These are phyloP conservation scores for Onychomys leucogaster DNA, from an alignment of 2,797 vertebrate species.

Conservation along the genomic window DNA sequence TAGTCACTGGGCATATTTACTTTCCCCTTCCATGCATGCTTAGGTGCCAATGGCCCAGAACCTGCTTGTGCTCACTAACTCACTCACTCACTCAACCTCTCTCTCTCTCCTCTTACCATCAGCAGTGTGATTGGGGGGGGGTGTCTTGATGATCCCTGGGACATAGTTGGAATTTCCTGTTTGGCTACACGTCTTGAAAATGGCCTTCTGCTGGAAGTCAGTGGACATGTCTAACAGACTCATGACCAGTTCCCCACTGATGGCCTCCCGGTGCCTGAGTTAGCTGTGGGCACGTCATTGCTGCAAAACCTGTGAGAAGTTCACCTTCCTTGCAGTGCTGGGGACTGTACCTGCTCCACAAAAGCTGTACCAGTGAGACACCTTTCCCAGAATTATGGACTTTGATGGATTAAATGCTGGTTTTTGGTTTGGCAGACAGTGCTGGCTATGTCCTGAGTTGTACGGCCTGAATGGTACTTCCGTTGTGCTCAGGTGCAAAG, in stretches of 20 bases:
- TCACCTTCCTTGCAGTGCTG: not conserved
- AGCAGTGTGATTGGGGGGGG: not conserved
- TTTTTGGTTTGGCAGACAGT: not conserved
- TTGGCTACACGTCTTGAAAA: not conserved
- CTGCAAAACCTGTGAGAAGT: not conserved
- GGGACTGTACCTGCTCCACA: too few relatives aligned
- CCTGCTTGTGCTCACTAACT: not conserved
- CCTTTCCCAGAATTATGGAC: not conserved
- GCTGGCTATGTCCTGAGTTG: not conserved
- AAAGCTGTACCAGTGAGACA: not conserved
- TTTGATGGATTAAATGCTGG: not conserved
- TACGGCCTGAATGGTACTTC: not conserved
- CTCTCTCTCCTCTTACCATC: not conserved
- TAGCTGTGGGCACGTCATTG: not conserved
- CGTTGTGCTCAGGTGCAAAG: not conserved
- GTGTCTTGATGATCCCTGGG: not conserved
- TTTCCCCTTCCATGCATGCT: not conserved
- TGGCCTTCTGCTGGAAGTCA: not conserved
- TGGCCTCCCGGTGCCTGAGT: fast-evolving
- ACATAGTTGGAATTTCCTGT: not conserved
- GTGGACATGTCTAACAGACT: not conserved
- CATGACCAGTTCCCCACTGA: not conserved
- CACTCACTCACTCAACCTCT: too few relatives aligned
- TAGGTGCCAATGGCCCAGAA: not conserved
- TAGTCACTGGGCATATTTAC: not conserved